A percentile compares a stretch with the other conserved stretches of the same genome.
These are phyloP conservation scores for Cerastoderma edule DNA, from an alignment of 2,888 invertebrate genomes.

Conservation along the genomic window DNA sequence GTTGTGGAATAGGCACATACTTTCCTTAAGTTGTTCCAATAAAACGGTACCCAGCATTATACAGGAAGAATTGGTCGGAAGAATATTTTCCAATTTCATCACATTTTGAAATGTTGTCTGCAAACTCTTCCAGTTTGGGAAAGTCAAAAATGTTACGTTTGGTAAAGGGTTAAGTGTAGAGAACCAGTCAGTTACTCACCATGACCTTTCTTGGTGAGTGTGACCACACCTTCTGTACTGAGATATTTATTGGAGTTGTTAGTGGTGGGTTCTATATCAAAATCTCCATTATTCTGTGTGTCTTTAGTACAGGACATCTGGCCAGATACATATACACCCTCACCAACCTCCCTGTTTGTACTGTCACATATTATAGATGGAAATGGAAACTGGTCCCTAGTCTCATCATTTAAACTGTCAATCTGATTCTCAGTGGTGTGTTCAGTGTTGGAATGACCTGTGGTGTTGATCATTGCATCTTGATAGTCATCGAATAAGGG, in stretches of 20 bases:
- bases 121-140: not conserved
- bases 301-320: not conserved
- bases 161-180: not conserved
- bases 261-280: not conserved
- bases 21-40: too few species aligned
- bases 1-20: too few species aligned
- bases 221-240: conserved; percentile 1
- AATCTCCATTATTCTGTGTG: not conserved
- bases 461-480: too few species aligned
- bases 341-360: not conserved
- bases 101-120: too few species aligned
- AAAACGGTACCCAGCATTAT: conserved; percentile 3
- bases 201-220: not conserved
- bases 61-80: too few species aligned
- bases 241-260: not conserved
- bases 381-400: not conserved
- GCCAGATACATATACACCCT: too few species aligned
- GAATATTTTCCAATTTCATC: too few species aligned
- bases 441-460: not conserved
- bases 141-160: not conserved
- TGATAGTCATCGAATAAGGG: too few species aligned
- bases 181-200: not conserved
- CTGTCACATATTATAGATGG: not conserved
- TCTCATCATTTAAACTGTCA: not conserved
- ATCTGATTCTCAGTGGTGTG: not conserved